Conservation (phyloP, 2,113 vertebrate species). For the Lophius piscatorius region DNA sequence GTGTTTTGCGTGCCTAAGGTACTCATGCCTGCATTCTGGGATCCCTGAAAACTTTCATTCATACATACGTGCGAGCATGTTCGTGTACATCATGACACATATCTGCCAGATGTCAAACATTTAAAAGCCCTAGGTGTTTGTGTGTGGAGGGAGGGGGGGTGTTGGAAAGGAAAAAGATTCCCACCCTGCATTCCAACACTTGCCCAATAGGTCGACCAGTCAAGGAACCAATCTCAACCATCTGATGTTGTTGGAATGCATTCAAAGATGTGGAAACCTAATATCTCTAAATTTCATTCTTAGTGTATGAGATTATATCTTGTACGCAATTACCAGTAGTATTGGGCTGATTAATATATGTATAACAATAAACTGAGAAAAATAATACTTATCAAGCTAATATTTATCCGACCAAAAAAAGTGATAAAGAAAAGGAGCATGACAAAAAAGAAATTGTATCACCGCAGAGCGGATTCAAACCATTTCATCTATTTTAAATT, state of each 20-base stretch:
- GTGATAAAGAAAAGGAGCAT: no score
- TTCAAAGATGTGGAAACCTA: slow-evolving; percentile 8
- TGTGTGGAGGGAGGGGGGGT: slow-evolving; percentile 23
- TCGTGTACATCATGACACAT: slow-evolving; percentile 29
- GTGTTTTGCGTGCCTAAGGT: neutral
- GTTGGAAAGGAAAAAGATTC: neutral
- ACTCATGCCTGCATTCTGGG: neutral
- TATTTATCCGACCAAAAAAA: no score
- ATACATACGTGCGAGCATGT: slow-evolving; percentile 3
- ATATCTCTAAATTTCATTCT: slow-evolving; percentile 15
- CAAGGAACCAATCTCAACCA: slow-evolving; percentile 37
- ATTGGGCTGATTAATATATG: slow-evolving; percentile 6
- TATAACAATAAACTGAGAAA: neutral
- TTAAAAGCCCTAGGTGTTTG: slow-evolving; percentile 36
- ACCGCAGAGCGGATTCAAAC: slow-evolving; percentile 1
- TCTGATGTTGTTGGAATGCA: slow-evolving; percentile 52
- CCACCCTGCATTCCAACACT: slow-evolving; percentile 49
- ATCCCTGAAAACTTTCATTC: neutral
- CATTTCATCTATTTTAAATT: slow-evolving; percentile 14
- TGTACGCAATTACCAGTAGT: slow-evolving; percentile 1
- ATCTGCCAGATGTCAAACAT: slow-evolving; percentile 45
- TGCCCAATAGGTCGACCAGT: slow-evolving; percentile 27
- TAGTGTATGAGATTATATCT: slow-evolving; percentile 14
- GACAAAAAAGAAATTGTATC: no score
- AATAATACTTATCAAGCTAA: no score